Conservation (phyloP, 2,888 invertebrate species). For the Tethea ocularis region DNA sequence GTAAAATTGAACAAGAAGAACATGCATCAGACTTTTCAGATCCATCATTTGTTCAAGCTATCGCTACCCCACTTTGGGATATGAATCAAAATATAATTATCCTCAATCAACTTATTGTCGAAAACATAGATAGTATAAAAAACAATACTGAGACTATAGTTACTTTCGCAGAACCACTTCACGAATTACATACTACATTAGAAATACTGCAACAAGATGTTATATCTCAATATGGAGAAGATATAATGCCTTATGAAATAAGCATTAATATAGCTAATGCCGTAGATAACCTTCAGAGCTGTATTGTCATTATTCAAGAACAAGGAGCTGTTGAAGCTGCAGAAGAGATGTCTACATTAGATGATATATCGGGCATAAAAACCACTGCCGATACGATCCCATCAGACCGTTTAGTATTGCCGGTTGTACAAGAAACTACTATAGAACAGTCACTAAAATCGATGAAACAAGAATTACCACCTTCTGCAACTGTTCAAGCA, state of each 20-base stretch:
- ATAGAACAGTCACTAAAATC: constrained; percentile 41
- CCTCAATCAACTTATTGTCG: constrained; percentile 62
- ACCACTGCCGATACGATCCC: constrained; percentile 78
- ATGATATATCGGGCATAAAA: constrained; percentile 83
- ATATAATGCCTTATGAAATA: constrained; percentile 49
- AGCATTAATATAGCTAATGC: constrained; percentile 62
- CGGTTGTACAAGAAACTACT: constrained; percentile 51
- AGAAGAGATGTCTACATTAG: constrained; percentile 82
- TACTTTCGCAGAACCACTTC: constrained; percentile 72
- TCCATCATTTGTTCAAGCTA: constrained; percentile 59
- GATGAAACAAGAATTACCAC: constrained; percentile 37
- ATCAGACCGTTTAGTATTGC: constrained; percentile 59
- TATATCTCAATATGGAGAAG: constrained; percentile 68
- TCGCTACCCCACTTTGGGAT: constrained; percentile 67
- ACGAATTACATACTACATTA: constrained; percentile 70
- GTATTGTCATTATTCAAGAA: constrained; percentile 75
- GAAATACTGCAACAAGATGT: constrained; percentile 75
- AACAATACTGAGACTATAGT: constrained; percentile 54
- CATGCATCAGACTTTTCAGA: constrained; percentile 65
- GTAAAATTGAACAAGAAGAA: constrained; percentile 44
- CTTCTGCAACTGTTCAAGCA: constrained; percentile 60
- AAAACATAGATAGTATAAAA: constrained; percentile 60
- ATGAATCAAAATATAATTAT: constrained; percentile 63
- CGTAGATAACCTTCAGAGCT: constrained; percentile 69
- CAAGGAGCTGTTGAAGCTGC: constrained; percentile 73